phyloP scores from a whole-genome alignment of 37 sponge, comb jelly and placozoan genomes.

The Amphimedon queenslandica region DNA sequence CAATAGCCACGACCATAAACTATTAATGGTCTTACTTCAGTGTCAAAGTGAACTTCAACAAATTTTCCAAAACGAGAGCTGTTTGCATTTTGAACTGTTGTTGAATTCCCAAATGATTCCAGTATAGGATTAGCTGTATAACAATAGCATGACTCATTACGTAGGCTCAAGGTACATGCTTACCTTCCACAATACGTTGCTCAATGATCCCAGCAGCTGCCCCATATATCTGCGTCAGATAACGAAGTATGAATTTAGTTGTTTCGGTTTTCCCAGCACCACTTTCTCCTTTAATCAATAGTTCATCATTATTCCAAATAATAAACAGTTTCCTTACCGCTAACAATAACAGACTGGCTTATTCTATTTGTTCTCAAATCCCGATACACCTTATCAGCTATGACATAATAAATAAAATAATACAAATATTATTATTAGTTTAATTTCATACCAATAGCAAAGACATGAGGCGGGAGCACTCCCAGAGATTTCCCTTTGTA shows the following conservation, averaged over 20 bases:
- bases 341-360: conserved; percentile 94
- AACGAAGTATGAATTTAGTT: conserved; percentile 84
- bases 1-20: not conserved
- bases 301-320: not conserved
- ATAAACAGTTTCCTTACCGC: conserved; percentile 57
- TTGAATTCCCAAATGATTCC: conserved; percentile 96
- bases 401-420: not conserved
- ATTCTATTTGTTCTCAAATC: conserved; percentile 68
- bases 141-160: not conserved
- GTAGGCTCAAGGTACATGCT: too few species aligned
- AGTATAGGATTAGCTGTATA: conserved; percentile 84
- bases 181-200: conserved; percentile 85
- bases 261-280: conserved; percentile 97
- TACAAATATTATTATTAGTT: not conserved
- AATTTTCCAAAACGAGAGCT: conserved; percentile 95
- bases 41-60: conserved; percentile 89
- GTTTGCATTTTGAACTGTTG: conserved; percentile 87
- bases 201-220: conserved; percentile 74
- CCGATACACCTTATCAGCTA: conserved; percentile 95
- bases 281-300: conserved; percentile 70
- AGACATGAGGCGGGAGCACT: conserved; percentile 87
- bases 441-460: conserved; percentile 90
- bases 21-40: conserved; percentile 44
- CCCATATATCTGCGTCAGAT: conserved; percentile 80
- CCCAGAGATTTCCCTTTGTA: conserved; percentile 95